Base-by-base conservation (phyloP, 2,113 vertebrate species). In the Plestiodon gilberti region DNA sequence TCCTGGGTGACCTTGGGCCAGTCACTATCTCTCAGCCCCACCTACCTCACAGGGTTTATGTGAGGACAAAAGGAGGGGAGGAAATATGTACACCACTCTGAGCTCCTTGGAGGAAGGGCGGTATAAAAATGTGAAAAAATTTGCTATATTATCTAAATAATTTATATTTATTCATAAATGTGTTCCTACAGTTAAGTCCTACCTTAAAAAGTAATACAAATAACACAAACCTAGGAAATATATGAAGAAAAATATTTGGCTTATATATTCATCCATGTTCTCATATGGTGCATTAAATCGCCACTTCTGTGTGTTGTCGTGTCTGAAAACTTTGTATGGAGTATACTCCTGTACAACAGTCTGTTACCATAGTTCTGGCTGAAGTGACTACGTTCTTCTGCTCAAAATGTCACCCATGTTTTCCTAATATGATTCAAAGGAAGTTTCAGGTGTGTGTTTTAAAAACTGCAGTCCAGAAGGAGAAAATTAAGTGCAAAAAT, bases 221-320 rank as follows among this genome's bases (percentile, higher is more conserved):
- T 93, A 73, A 10, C 62, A 30, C 64, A 85, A 88, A 80, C 77
- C 14, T 69, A 52, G 84, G 79, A 35, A 61, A 81, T 59, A 74
- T 8, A 15, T 25, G 84, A 88, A 59, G 59, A 64, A 52, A 69
- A 76, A 28, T 11, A 62, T 89, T 20, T 89, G 48, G 14, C 55
- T 75, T 86, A 80, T 70, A 7, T 59, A 22, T 81, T 87, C 25
- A 79, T 22, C 52, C 7, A 14, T 69, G 52, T 52, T 90, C 91
- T 87, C 64, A 85, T 78, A 65, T 90, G 73, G 77, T 52, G 17
- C 62, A 6, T 67, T 7, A 13, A 43, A 78, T 90, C 65, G n/a
- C 1, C n/a, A 70, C 48, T 23, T 38, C 62, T 76, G 2, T 1
- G 2, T 1, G 55, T 17, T 57, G 55, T 57, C 55, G 13, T 57